A percentile compares a stretch with the other conserved stretches of the same genome.
These are phyloP conservation scores for Marisa cornuarietis DNA, from an alignment of 1,140 invertebrate species.

Conservation along the genomic window DNA sequence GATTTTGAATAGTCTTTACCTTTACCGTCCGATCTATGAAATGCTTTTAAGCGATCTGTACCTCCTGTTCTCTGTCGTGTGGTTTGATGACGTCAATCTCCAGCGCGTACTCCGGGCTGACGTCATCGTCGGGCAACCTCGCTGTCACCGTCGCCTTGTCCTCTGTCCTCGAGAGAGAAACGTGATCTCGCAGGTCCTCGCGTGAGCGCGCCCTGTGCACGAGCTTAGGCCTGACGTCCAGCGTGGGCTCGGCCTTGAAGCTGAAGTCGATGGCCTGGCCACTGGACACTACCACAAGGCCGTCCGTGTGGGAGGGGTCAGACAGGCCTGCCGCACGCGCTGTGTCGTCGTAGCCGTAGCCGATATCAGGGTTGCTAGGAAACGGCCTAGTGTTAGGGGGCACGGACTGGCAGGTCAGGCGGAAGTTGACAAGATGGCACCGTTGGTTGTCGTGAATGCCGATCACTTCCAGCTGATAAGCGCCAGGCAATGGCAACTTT, in stretches of 20 bases:
- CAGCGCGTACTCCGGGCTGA: neutral
- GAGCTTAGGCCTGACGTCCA: neutral
- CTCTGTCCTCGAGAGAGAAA: neutral
- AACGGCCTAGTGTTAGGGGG: neutral
- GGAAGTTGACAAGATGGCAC: neutral
- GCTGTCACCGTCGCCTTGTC: neutral
- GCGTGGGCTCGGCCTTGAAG: neutral
- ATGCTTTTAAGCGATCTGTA: too few species aligned
- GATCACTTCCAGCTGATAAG: constrained; percentile 8
- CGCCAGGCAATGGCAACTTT: neutral
- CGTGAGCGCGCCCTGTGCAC: neutral
- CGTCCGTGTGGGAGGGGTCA: constrained; percentile 6
- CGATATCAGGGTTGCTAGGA: constrained; percentile 4
- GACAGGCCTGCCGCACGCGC: neutral
- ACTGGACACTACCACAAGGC: neutral
- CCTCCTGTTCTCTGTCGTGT: too few species aligned
- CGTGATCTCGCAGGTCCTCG: constrained; percentile 1
- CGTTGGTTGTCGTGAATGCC: neutral
- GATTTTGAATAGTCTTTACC: too few species aligned
- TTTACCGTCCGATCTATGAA: too few species aligned
- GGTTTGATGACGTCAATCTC: neutral
- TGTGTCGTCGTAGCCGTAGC: constrained; percentile 11
- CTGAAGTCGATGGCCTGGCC: constrained; percentile 11
- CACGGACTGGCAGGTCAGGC: neutral
- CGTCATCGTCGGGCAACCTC: neutral